These are phyloP conservation scores for Anthonomus grandis DNA, from an alignment of 1,140 invertebrate species.

Conservation along the genomic window DNA sequence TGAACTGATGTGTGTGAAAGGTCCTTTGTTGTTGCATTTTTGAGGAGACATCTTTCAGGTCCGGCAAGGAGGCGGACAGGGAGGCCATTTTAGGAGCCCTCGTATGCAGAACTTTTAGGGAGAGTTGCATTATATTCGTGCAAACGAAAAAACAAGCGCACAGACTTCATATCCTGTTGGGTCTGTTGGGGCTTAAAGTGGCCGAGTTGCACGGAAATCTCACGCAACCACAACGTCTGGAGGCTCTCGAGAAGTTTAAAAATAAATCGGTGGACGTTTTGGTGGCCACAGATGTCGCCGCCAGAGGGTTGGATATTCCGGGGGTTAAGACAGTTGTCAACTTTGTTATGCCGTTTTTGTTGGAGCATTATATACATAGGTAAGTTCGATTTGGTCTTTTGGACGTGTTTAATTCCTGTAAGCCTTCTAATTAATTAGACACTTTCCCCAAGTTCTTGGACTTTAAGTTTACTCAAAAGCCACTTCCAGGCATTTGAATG, in stretches of 20 bases:
- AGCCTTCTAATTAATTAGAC: too few species aligned
- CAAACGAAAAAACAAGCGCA: slow-evolving; percentile 95
- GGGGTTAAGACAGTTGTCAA: slow-evolving; percentile 97
- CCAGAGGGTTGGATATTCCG: slow-evolving; percentile 92
- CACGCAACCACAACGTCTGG: slow-evolving; percentile 86
- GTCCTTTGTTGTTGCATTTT: too few species aligned
- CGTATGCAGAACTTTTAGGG: slow-evolving; percentile 89
- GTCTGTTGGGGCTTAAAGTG: slow-evolving; percentile 64
- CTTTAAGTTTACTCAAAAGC: too few species aligned
- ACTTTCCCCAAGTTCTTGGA: too few species aligned
- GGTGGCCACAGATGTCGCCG: slow-evolving; percentile 94
- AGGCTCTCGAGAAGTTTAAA: slow-evolving; percentile 86
- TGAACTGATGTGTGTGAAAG: too few species aligned
- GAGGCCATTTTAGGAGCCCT: slow-evolving; percentile 89
- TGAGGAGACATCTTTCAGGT: slow-evolving; percentile 49
- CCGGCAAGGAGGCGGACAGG: slow-evolving; percentile 79
- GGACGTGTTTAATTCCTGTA: neutral
- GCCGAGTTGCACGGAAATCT: slow-evolving; percentile 95
- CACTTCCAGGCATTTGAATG: too few species aligned
- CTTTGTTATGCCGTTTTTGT: slow-evolving; percentile 88
- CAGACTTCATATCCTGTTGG: slow-evolving; percentile 84
- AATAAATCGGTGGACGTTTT: slow-evolving; percentile 87
- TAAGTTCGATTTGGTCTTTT: slow-evolving; percentile 1
- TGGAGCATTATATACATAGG: slow-evolving; percentile 92
- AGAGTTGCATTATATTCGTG: slow-evolving; percentile 92